Evolutionary conservation across 2,113 vertebrate species (phyloP).

Genomic region (Blennius ocellaris): DNA sequence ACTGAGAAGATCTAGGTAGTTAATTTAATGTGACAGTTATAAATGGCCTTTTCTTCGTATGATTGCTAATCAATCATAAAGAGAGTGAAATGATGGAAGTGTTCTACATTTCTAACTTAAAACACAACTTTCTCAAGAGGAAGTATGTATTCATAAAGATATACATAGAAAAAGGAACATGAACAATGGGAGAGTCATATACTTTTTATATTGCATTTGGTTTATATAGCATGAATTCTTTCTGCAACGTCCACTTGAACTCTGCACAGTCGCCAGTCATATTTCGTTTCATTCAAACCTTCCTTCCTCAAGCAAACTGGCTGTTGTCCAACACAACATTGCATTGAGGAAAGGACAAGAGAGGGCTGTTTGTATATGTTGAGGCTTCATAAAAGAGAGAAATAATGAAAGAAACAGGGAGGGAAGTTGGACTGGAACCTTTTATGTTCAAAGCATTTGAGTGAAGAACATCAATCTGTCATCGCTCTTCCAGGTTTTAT

Average conservation of each 20-base stretch:
- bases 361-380: constrained; percentile 21
- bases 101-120: neutral
- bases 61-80: neutral
- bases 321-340: constrained; percentile 33
- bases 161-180: neutral
- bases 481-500: constrained; percentile 40
- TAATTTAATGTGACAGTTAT: neutral
- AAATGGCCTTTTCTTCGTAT: neutral
- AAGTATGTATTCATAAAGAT: constrained; percentile 9
- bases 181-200: neutral
- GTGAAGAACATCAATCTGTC: constrained; percentile 59
- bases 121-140: neutral
- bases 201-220: constrained; percentile 3
- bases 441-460: constrained; percentile 46
- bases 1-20: too few relatives aligned
- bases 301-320: constrained; percentile 45
- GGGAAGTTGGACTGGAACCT: constrained; percentile 37
- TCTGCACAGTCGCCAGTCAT: constrained; percentile 28
- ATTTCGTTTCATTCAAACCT: constrained; percentile 56
- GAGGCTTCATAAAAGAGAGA: constrained; percentile 15
- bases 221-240: constrained; percentile 26
- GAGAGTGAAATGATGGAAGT: neutral
- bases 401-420: constrained; percentile 26
- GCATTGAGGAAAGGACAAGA: constrained; percentile 41
- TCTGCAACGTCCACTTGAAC: constrained; percentile 37